Conservation (phyloP, 35 echinoderm and acorn worm genomes). For the Amphiura filiformis region DNA sequence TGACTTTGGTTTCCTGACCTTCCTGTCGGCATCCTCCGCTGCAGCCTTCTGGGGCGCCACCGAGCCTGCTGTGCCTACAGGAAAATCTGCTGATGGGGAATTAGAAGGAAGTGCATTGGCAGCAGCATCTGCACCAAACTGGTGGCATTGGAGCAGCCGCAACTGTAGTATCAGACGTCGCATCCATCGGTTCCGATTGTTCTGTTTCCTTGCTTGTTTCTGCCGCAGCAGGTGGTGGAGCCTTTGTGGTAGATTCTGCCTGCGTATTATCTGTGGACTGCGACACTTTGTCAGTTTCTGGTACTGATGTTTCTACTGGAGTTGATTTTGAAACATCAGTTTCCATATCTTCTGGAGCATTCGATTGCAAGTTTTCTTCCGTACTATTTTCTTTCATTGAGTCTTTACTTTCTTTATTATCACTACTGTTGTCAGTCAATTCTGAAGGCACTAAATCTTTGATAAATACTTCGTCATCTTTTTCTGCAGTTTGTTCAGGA, state of each 20-base stretch:
- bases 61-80: slow-evolving; percentile 47
- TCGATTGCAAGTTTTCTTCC: too few relatives aligned
- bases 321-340: not conserved
- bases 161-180: not conserved
- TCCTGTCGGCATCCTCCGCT: not conserved
- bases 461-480: too few relatives aligned
- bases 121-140: not conserved
- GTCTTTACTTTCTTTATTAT: too few relatives aligned
- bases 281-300: not conserved
- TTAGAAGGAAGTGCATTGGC: not conserved
- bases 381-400: too few relatives aligned
- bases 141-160: not conserved
- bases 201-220: too few relatives aligned
- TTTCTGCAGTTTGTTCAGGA: too few relatives aligned
- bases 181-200: not conserved
- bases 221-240: not conserved
- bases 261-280: not conserved
- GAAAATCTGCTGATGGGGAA: slow-evolving; percentile 38
- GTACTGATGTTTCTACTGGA: not conserved
- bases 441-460: too few relatives aligned
- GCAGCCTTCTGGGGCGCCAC: slow-evolving; percentile 42
- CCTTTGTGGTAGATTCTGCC: not conserved
- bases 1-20: not conserved
- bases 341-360: not conserved
- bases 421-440: too few relatives aligned